Evolutionary conservation across 2,888 invertebrate species (phyloP).

Genomic region (Chymomyza amoena): DNA sequence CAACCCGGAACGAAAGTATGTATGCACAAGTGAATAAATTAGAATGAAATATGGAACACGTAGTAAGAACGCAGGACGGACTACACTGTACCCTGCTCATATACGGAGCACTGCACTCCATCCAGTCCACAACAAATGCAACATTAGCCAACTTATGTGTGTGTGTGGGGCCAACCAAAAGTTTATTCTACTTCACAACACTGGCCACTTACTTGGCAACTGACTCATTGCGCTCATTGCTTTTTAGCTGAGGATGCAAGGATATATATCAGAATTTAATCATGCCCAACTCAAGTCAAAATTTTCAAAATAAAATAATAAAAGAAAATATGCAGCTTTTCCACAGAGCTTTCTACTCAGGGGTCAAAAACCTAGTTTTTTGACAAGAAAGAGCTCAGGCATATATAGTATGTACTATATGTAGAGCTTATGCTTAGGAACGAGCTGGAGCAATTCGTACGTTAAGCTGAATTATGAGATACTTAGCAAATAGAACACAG

Average conservation of each 20-base stretch:
- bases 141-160: slow-evolving; percentile 38
- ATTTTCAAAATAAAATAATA: slow-evolving; percentile 17
- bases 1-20: slow-evolving; percentile 70
- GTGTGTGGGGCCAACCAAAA: slow-evolving; percentile 5
- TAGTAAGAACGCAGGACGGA: slow-evolving; percentile 30
- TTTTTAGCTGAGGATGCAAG: slow-evolving; percentile 14
- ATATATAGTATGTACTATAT: too few relatives aligned
- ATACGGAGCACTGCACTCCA: slow-evolving; percentile 12
- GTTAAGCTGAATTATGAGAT: not conserved
- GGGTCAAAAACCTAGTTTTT: not conserved
- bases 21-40: slow-evolving; percentile 72
- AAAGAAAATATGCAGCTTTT: slow-evolving; percentile 9
- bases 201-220: slow-evolving; percentile 42
- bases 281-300: slow-evolving; percentile 52
- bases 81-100: not conserved
- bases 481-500: not conserved
- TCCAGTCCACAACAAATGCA: not conserved
- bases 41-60: slow-evolving; percentile 72
- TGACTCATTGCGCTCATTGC: slow-evolving; percentile 47
- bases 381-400: too few relatives aligned
- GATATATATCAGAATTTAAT: slow-evolving; percentile 62
- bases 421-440: too few relatives aligned
- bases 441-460: too few relatives aligned
- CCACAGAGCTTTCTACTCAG: not conserved
- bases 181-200: not conserved